Conservation (phyloP, 2,797 vertebrate species). For the Champsocephalus gunnari region DNA sequence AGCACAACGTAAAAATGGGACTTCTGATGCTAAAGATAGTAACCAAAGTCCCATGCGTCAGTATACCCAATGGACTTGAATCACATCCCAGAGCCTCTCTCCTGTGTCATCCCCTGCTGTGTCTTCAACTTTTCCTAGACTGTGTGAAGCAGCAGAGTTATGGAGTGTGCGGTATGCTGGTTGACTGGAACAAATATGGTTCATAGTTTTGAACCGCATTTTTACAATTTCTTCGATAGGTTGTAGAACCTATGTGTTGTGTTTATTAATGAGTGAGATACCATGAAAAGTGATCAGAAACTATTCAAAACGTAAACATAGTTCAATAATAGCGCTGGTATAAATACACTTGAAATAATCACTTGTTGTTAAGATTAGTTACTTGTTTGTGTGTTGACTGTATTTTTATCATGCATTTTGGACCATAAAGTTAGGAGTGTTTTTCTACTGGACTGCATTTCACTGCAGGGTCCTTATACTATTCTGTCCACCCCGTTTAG, state of each 20-base stretch:
- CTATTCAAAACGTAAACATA: not conserved
- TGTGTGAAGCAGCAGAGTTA: constrained; percentile 5
- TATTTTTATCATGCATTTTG: no score
- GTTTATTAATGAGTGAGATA: not conserved
- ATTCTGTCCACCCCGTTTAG: not conserved
- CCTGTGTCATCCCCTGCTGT: constrained; percentile 20
- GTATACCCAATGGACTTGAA: constrained; percentile 36
- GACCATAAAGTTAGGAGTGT: not conserved
- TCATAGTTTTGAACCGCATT: not conserved
- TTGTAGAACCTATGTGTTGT: not conserved
- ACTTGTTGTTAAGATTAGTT: not conserved
- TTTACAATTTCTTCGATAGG: not conserved
- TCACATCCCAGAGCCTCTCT: constrained; percentile 42
- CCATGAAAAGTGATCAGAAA: no score
- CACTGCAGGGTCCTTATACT: not conserved
- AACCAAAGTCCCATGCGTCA: constrained; percentile 20
- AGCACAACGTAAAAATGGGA: constrained; percentile 47
- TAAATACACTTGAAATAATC: not conserved
- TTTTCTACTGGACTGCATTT: not conserved
- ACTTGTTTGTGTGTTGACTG: not conserved
- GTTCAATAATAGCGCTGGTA: no score
- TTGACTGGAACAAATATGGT: not conserved
- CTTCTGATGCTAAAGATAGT: constrained; percentile 56
- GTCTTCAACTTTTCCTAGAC: constrained; percentile 16
- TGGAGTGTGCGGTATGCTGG: not conserved